Evolutionary conservation across 2,113 vertebrate species (phyloP).

Genomic region (Vicugna pacos): DNA sequence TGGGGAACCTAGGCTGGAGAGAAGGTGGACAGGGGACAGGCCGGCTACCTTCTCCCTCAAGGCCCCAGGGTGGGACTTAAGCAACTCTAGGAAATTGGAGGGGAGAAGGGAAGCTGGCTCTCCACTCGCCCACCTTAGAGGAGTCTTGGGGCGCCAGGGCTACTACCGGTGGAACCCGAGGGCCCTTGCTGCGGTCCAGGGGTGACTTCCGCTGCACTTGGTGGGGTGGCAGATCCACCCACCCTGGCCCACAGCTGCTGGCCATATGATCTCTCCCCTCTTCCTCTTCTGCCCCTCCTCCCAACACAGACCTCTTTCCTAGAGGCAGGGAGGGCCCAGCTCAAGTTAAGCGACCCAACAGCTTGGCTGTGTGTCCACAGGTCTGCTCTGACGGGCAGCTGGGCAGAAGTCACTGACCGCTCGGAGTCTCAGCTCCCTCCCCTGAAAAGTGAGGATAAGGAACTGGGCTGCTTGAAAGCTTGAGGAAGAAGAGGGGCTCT

Average conservation of each 20-base stretch:
- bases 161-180: rapidly evolving
- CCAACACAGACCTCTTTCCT: not conserved
- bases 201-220: not conserved
- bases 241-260: not conserved
- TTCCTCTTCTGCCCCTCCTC: not conserved
- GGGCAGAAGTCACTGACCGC: not conserved
- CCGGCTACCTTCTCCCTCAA: not conserved
- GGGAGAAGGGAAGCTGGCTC: not conserved
- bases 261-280: too few species aligned
- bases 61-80: not conserved
- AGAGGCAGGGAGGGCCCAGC: not conserved
- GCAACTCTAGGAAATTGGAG: not conserved
- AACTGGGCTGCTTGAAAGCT: not conserved
- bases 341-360: not conserved
- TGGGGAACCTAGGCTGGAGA: not conserved
- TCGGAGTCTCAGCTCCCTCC: rapidly evolving
- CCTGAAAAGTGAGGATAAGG: not conserved
- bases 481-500: not conserved
- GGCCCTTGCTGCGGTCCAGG: not conserved
- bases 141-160: not conserved
- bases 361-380: not conserved
- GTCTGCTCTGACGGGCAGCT: not conserved
- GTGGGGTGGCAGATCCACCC: not conserved
- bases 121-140: not conserved
- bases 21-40: not conserved